Conservation (phyloP, 1,140 invertebrate genomes). For the Aporrectodea caliginosa region DNA sequence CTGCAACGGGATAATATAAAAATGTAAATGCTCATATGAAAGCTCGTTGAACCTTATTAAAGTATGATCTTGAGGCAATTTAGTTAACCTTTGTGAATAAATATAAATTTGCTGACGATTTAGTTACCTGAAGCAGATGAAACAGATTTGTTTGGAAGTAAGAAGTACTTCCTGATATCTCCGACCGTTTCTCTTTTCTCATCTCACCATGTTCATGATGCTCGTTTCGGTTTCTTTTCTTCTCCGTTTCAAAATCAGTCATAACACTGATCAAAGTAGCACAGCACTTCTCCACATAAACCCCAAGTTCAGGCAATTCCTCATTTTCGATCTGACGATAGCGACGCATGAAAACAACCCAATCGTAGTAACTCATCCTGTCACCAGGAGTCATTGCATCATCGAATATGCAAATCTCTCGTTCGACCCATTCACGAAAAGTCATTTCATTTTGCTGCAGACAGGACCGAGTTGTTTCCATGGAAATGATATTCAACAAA, state of each 20-base stretch:
- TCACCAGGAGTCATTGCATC: background rate
- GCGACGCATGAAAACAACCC: background rate
- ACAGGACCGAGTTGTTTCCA: background rate
- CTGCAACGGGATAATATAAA: too few relatives aligned
- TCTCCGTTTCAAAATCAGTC: background rate
- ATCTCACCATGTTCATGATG: background rate
- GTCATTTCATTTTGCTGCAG: background rate
- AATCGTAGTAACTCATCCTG: background rate
- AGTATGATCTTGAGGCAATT: too few relatives aligned
- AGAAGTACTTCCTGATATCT: too few relatives aligned
- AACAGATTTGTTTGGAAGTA: too few relatives aligned
- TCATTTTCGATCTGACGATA: background rate
- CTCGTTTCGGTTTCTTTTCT: background rate
- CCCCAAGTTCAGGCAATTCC: background rate
- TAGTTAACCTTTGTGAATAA: too few relatives aligned
- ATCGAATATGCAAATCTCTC: background rate
- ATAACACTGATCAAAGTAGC: background rate
- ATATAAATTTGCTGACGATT: too few relatives aligned
- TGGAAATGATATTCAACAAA: background rate
- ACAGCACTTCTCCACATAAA: background rate
- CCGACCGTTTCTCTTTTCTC: too few relatives aligned
- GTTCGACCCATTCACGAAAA: background rate
- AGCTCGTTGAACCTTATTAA: too few relatives aligned
- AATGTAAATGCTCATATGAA: too few relatives aligned
- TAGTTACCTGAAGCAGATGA: too few relatives aligned